Conservation (phyloP, 2,113 vertebrate species). For the Ctenodactylus gundi region DNA sequence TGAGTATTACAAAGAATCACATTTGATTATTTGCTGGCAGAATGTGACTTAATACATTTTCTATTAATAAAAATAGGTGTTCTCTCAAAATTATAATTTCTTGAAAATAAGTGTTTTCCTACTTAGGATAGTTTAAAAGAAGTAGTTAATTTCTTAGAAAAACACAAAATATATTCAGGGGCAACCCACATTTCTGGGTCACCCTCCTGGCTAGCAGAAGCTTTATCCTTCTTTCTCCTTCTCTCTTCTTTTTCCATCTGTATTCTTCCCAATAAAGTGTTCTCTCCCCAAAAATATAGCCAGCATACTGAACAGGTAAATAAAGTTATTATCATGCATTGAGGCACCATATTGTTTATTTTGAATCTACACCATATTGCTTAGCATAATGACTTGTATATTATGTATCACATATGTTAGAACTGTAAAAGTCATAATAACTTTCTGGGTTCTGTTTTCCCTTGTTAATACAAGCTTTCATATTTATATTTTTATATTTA, state of each 20-base stretch:
- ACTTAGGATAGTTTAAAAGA: background rate
- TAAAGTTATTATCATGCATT: background rate
- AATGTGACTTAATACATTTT: slow-evolving; percentile 12
- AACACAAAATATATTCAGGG: no score
- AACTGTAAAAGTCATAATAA: background rate
- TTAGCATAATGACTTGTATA: background rate
- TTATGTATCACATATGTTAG: background rate
- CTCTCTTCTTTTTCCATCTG: no score
- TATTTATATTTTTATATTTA: no score
- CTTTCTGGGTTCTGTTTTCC: background rate
- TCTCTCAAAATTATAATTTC: background rate
- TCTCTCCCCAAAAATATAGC: background rate
- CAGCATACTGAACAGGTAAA: background rate
- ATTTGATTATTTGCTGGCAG: background rate
- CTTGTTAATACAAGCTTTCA: background rate
- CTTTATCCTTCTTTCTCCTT: no score
- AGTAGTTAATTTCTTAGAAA: background rate
- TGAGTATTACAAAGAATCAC: background rate
- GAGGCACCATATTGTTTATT: background rate
- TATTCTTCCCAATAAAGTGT: no score
- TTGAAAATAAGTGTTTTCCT: slow-evolving; percentile 3
- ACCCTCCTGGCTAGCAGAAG: no score
- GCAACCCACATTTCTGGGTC: no score
- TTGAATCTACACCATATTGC: background rate
- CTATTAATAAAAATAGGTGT: background rate